phyloP scores from a whole-genome alignment of 2,888 invertebrate species.

The Coenonympha arcania region DNA sequence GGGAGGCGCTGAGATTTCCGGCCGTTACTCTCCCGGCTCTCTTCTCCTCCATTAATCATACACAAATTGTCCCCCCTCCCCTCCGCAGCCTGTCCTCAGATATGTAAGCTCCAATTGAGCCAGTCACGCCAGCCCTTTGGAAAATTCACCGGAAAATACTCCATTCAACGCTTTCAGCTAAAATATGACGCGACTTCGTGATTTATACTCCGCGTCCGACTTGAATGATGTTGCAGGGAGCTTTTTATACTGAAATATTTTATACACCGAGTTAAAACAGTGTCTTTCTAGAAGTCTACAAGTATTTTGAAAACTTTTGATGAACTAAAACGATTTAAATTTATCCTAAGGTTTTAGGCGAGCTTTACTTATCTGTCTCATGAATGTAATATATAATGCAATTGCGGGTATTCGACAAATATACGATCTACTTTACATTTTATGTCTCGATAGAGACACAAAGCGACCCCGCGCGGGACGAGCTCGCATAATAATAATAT shows the following conservation, averaged over 20 bases:
- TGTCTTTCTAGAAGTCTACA: no score
- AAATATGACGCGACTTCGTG: slow-evolving; percentile 31
- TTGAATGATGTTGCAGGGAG: slow-evolving; percentile 25
- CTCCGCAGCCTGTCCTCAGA: slow-evolving; percentile 29
- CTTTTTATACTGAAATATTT: not conserved
- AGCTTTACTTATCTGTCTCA: not conserved
- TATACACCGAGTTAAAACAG: not conserved
- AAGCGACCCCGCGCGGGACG: slow-evolving; percentile 25
- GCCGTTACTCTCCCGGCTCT: slow-evolving; percentile 30
- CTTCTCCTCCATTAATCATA: slow-evolving; percentile 48
- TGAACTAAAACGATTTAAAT: not conserved
- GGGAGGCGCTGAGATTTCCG: slow-evolving; percentile 36
- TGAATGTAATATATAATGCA: not conserved
- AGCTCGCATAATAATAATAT: slow-evolving; percentile 50
- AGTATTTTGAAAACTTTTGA: not conserved
- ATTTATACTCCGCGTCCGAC: slow-evolving; percentile 17
- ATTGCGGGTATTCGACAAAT: not conserved
- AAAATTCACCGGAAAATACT: slow-evolving; percentile 39
- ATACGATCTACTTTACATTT: slow-evolving; percentile 24
- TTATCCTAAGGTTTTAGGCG: not conserved
- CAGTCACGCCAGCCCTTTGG: slow-evolving; percentile 51
- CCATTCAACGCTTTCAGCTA: slow-evolving; percentile 30
- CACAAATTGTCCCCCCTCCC: slow-evolving; percentile 45
- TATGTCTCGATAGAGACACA: slow-evolving; percentile 31
- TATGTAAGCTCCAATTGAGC: slow-evolving; percentile 54